These are phyloP conservation scores for Andinoacara biseriatus DNA, from an alignment of 2,113 vertebrate species.

Conservation along the genomic window DNA sequence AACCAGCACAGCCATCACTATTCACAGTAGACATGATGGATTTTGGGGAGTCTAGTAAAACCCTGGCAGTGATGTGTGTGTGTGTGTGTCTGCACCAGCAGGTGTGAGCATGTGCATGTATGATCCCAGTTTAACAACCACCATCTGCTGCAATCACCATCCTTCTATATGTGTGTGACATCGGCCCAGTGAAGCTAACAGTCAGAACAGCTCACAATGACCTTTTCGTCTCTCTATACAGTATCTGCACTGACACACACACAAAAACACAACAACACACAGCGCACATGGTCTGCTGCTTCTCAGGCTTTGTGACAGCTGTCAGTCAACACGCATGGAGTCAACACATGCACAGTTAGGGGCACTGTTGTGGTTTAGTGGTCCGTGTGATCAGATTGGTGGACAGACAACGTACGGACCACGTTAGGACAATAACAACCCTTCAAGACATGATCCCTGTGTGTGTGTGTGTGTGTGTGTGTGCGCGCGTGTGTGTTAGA, in stretches of 20 bases:
- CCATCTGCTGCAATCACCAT: conserved; percentile 57
- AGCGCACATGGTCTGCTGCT: conserved; percentile 37
- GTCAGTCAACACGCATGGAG: conserved; percentile 54
- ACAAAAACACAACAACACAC: conserved; percentile 21
- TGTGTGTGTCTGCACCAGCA: conserved; percentile 32
- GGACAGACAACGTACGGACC: conserved; percentile 57
- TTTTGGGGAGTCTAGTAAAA: background rate
- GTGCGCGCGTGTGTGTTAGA: conserved; percentile 20
- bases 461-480: conserved; percentile 9
- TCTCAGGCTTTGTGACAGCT: conserved; percentile 68
- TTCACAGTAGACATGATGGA: background rate
- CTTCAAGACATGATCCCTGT: conserved; percentile 60
- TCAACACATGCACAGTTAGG: conserved; percentile 32
- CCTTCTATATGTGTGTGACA: conserved; percentile 16
- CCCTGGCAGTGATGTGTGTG: conserved; percentile 11
- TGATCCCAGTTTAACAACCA: conserved; percentile 35
- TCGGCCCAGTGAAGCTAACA: conserved; percentile 44
- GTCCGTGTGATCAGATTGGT: conserved; percentile 78
- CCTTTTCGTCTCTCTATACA: conserved; percentile 58
- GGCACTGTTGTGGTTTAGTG: conserved; percentile 74
- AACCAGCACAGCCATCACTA: background rate
- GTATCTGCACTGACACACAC: conserved; percentile 28
- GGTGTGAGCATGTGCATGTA: conserved; percentile 36
- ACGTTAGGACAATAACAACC: conserved; percentile 61
- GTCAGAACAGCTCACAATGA: conserved; percentile 56